Conservation (phyloP, 2,888 invertebrate genomes). For the Deilephila elpenor region DNA sequence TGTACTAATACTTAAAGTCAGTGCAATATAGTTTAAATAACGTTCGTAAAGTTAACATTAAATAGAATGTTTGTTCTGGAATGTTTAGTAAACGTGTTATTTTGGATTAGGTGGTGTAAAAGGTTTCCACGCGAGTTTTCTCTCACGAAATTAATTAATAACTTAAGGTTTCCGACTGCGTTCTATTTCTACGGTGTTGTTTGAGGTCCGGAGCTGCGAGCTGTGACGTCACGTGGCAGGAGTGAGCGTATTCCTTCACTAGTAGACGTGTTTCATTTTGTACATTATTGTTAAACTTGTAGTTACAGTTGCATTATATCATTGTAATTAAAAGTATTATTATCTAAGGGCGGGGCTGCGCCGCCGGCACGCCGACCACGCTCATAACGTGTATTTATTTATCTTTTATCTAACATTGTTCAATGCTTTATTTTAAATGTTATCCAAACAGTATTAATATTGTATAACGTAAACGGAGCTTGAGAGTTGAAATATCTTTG, state of each 20-base stretch:
- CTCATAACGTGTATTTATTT: too few relatives aligned
- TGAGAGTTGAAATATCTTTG: background rate
- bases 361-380: too few relatives aligned
- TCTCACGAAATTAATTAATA: slow-evolving; percentile 26
- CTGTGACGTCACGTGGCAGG: too few relatives aligned
- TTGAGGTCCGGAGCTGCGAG: background rate
- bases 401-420: too few relatives aligned
- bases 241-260: too few relatives aligned
- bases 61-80: background rate
- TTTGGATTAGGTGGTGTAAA: background rate
- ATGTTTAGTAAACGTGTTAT: background rate
- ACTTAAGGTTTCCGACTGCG: slow-evolving; percentile 25
- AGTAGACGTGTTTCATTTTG: slow-evolving; percentile 17
- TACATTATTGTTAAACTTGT: slow-evolving; percentile 26
- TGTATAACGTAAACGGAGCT: background rate
- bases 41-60: background rate
- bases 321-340: slow-evolving; percentile 18
- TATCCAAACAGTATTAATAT: background rate
- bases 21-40: background rate
- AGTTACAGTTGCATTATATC: slow-evolving; percentile 14
- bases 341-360: background rate
- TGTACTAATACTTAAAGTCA: background rate
- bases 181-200: slow-evolving; percentile 6
- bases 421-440: background rate
- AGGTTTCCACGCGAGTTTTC: slow-evolving; percentile 22